Evolutionary conservation across 2,113 vertebrate genomes (phyloP), one percentile per base, ranked within the genome.

Genomic region (Spermophilus dauricus): DNA sequence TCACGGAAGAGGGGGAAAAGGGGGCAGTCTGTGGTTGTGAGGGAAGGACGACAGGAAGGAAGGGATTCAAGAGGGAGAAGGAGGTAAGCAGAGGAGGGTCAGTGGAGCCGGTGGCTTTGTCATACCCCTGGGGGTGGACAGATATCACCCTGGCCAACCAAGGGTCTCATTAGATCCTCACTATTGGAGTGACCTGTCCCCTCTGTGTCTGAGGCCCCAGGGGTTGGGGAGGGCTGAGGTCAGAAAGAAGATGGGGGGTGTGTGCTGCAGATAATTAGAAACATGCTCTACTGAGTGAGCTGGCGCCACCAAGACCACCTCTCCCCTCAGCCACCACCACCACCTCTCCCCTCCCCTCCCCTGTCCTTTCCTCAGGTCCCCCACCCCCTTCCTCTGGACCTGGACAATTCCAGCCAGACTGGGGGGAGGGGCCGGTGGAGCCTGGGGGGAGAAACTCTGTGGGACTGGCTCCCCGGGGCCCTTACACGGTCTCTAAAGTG

Each of bases 401-500:
- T 69, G 61, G 75, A 72, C 37, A 45, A 58, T 89, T 85, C 48
- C 86, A 86, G 82, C 83, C 51, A 63, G 65, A 28, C 51, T 4
- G 42, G 75, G 67, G 67, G 77, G 96, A 76, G 84, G 88, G 86
- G 75, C 17, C 72, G 76, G 20, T 37, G 18, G 78, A 56, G 89
- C 26, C 97, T 24, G 80, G 32, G 89, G 86, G 91, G 14, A 18
- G 69, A 87, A 91, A 69, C 80, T 58, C 17, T 0, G 6, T 58
- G 90, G 82, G 90, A 67, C 20, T 86, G 84, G 91, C 97, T 95
- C 96, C 89, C 83, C 22, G 11, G 86, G 86, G 85, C 95, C 63
- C 85, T 94, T 84, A 85, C 97, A 89, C 53, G 48, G 91, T 77
- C 90, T 95, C 97, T 86, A 92, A 96, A 97, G 97, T 97, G 97